A percentile compares a stretch with the other conserved stretches of the same genome.
These are phyloP conservation scores for Scolopax mira DNA, from an alignment of 2,113 vertebrate genomes.

Conservation along the genomic window DNA sequence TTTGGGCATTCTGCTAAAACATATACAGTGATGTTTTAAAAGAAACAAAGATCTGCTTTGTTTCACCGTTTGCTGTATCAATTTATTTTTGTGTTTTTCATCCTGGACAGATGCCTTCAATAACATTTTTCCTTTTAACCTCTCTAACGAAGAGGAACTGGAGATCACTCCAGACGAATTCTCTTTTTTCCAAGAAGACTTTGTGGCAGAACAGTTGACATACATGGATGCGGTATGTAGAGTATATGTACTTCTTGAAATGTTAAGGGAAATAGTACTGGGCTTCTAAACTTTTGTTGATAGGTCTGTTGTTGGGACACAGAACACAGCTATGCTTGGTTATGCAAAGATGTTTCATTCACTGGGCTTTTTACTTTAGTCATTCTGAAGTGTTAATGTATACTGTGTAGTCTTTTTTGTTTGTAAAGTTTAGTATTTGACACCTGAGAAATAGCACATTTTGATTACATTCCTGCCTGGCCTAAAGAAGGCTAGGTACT, in stretches of 20 bases:
- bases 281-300: neutral
- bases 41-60: neutral
- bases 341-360: neutral
- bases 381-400: neutral
- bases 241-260: neutral
- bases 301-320: neutral
- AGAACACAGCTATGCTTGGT: neutral
- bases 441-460: neutral
- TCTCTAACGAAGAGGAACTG: slow-evolving; percentile 81
- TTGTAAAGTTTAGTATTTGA: neutral
- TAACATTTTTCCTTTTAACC: slow-evolving; percentile 69
- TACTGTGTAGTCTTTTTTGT: neutral
- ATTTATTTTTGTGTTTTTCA: neutral
- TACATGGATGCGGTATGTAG: slow-evolving; percentile 93
- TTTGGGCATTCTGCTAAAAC: neutral
- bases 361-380: neutral
- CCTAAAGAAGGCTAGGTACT: neutral
- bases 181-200: slow-evolving; percentile 82
- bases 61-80: neutral
- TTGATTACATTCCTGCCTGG: neutral
- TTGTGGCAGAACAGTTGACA: slow-evolving; percentile 93
- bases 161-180: slow-evolving; percentile 84
- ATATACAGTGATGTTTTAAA: neutral
- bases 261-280: neutral
- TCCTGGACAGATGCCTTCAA: slow-evolving; percentile 77